A percentile compares a stretch with the other conserved stretches of the same genome.
These are phyloP conservation scores for Beris morrisii DNA, from an alignment of 2,888 invertebrate species.

Conservation along the genomic window DNA sequence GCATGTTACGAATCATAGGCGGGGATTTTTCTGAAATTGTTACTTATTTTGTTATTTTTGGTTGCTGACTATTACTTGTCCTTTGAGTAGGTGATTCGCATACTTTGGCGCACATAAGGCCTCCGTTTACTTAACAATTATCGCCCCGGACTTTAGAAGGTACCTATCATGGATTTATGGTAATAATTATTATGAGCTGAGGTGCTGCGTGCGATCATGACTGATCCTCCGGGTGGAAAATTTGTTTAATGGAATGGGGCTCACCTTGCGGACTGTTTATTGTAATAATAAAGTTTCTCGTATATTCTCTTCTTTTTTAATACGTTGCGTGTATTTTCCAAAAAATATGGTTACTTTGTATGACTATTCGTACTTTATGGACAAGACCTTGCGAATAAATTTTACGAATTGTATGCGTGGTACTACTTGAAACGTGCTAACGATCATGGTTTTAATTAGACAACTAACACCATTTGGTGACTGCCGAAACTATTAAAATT, in stretches of 20 bases:
- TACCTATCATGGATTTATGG: conserved; percentile 23
- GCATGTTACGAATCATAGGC: neutral
- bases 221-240: conserved; percentile 24
- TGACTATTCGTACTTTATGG: conserved; percentile 3
- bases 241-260: conserved; percentile 19
- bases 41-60: neutral
- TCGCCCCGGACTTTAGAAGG: neutral
- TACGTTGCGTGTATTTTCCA: neutral
- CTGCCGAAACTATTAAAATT: no score
- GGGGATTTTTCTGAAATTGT: neutral
- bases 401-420: neutral
- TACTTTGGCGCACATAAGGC: neutral
- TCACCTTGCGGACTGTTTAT: conserved; percentile 22
- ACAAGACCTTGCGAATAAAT: conserved; percentile 8
- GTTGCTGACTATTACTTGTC: neutral
- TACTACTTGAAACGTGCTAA: conserved; percentile 17
- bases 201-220: neutral
- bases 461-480: conserved; percentile 2
- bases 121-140: conserved; percentile 27
- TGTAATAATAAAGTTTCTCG: conserved; percentile 18
- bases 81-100: conserved; percentile 10
- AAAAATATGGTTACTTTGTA: conserved; percentile 11
- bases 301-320: neutral
- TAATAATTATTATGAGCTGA: conserved; percentile 6
- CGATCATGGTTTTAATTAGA: conserved; percentile 7